These are phyloP conservation scores for Caenorhabditis zanzibari DNA, from an alignment of 2,888 invertebrate genomes.

Conservation along the genomic window DNA sequence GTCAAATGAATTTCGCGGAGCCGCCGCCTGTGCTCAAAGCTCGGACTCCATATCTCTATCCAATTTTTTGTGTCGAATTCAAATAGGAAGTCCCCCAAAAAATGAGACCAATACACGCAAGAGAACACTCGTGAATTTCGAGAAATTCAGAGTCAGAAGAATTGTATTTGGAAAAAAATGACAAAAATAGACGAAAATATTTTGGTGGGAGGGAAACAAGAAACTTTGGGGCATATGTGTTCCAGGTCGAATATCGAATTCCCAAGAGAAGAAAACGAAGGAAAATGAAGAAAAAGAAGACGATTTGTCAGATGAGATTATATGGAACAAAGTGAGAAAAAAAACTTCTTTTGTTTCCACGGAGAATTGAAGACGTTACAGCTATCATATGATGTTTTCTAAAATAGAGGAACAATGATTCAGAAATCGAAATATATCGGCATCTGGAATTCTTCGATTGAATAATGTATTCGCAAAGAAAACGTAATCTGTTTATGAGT, in stretches of 20 bases:
- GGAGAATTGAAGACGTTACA: constrained; percentile 16
- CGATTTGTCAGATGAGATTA: constrained; percentile 42
- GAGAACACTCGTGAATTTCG: constrained; percentile 9
- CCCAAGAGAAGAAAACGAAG: constrained; percentile 15
- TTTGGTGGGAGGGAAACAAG: not conserved
- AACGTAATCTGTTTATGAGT: too few relatives aligned
- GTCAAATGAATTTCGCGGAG: constrained; percentile 32
- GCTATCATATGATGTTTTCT: constrained; percentile 12
- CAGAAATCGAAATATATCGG: not conserved
- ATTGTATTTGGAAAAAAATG: not conserved
- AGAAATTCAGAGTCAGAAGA: not conserved
- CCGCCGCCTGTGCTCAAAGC: constrained; percentile 38
- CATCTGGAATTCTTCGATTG: too few relatives aligned
- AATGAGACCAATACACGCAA: constrained; percentile 50
- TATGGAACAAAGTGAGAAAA: constrained; percentile 23
- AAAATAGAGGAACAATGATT: constrained; percentile 3
- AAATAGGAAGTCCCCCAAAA: not conserved
- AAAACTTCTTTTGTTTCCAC: constrained; percentile 36
- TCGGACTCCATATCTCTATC: constrained; percentile 22
- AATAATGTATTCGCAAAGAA: too few relatives aligned
- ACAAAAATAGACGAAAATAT: constrained; percentile 27
- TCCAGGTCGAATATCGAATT: constrained; percentile 45
- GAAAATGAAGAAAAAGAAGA: not conserved
- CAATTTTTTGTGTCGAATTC: constrained; percentile 11
- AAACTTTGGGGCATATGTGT: constrained; percentile 14